These are phyloP conservation scores for Anthonomus grandis DNA, from an alignment of 1,140 invertebrate genomes.

Conservation along the genomic window DNA sequence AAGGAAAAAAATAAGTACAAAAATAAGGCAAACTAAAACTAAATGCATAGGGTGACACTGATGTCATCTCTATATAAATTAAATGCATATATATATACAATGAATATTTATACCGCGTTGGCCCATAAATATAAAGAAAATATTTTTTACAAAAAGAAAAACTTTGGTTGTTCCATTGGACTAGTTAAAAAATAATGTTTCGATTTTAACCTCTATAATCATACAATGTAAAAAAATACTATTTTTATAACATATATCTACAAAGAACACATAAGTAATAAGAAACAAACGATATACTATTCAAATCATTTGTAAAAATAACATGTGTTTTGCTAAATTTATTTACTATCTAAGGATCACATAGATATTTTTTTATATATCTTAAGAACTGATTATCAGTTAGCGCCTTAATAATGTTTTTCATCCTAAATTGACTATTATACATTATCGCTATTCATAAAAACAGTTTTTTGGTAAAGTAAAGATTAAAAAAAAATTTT, in stretches of 20 bases:
- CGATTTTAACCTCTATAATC: constrained; percentile 21
- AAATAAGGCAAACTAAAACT: constrained; percentile 20
- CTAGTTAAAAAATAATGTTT: constrained; percentile 46
- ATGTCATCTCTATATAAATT: constrained; percentile 16
- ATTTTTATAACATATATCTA: constrained; percentile 32
- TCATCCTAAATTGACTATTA: no score
- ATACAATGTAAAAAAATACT: constrained; percentile 19
- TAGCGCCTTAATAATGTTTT: no score
- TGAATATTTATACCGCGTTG: no score
- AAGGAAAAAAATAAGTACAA: constrained; percentile 21
- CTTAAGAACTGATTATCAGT: constrained; percentile 42
- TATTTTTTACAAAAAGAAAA: constrained; percentile 33
- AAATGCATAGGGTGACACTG: constrained; percentile 7
- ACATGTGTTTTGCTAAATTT: constrained; percentile 26
- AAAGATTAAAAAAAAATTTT: no score
- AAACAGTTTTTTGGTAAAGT: no score
- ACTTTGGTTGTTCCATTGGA: constrained; percentile 48
- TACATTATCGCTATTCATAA: no score
- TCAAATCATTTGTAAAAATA: constrained; percentile 32
- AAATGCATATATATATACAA: no score
- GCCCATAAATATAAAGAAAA: no score
- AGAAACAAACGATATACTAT: constrained; percentile 7
- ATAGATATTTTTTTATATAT: constrained; percentile 31
- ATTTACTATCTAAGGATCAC: constrained; percentile 37
- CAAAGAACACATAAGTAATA: constrained; percentile 18